These are phyloP conservation scores for Tuta absoluta DNA, from an alignment of 2,888 invertebrate genomes.

Conservation along the genomic window DNA sequence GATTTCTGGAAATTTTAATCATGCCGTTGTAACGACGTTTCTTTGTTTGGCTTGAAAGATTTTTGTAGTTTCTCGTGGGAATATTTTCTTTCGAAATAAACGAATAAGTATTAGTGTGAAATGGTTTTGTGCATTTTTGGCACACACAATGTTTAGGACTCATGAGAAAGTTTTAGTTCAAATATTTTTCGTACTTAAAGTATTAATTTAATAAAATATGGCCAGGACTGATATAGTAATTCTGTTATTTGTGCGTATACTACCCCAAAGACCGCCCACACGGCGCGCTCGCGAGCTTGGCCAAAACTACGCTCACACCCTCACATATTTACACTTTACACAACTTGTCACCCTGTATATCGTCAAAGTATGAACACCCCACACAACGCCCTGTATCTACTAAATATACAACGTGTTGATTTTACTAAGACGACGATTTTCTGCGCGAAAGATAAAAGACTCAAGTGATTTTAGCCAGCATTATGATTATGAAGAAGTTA, in stretches of 20 bases:
- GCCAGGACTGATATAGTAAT: neutral
- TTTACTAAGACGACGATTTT: neutral
- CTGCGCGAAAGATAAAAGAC: no score
- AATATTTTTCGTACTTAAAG: no score
- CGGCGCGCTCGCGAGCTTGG: constrained; percentile 61
- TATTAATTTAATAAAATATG: no score
- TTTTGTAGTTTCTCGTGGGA: constrained; percentile 46
- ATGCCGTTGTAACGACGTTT: constrained; percentile 50
- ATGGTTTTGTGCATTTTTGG: no score
- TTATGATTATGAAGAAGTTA: no score
- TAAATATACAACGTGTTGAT: constrained; percentile 3
- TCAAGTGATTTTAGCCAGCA: no score
- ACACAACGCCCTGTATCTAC: neutral
- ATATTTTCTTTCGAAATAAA: neutral
- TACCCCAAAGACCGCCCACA: constrained; percentile 58
- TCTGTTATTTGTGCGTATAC: constrained; percentile 49
- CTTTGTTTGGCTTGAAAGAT: constrained; percentile 39
- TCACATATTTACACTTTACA: constrained; percentile 66
- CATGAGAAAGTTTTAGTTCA: no score
- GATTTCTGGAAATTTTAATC: constrained; percentile 48
- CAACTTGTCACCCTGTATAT: constrained; percentile 53
- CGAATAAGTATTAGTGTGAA: no score
- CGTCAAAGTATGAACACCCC: constrained; percentile 5
- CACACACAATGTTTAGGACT: no score
- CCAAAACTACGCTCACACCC: constrained; percentile 74